Conservation (phyloP, 2,113 vertebrate genomes). For the Platysteira castanea region DNA sequence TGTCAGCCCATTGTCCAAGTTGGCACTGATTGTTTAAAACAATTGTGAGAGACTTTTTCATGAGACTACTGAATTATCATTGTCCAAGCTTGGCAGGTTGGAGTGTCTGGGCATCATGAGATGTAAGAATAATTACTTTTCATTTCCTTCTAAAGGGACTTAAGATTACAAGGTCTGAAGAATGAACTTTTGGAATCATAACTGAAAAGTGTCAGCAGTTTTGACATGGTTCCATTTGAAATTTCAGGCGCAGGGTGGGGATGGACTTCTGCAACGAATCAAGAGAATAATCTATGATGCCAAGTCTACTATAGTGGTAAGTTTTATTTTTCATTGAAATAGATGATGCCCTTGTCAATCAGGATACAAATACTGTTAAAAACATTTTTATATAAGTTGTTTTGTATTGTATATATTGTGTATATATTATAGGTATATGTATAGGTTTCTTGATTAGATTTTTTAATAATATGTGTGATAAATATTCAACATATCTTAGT, state of each 20-base stretch:
- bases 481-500: not conserved
- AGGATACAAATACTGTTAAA: not conserved
- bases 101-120: not conserved
- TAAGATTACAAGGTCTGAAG: slow-evolving; percentile 54
- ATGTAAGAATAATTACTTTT: slow-evolving; percentile 12
- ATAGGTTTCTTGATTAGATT: not conserved
- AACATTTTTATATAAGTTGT: not conserved
- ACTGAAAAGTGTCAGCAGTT: slow-evolving; percentile 46
- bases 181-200: slow-evolving; percentile 52
- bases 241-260: slow-evolving; percentile 92
- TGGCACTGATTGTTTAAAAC: not conserved
- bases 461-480: not conserved
- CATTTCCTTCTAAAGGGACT: slow-evolving; percentile 45
- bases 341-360: not conserved
- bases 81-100: not conserved
- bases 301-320: slow-evolving; percentile 90
- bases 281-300: slow-evolving; percentile 92
- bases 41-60: not conserved
- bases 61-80: not conserved
- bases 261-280: slow-evolving; percentile 90
- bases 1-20: not conserved
- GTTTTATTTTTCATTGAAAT: slow-evolving; percentile 33
- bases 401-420: not conserved
- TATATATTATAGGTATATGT: not conserved
- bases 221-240: slow-evolving; percentile 44